Evolutionary conservation across 2,113 vertebrate species (phyloP).

Genomic region (Neoarius graeffei): DNA sequence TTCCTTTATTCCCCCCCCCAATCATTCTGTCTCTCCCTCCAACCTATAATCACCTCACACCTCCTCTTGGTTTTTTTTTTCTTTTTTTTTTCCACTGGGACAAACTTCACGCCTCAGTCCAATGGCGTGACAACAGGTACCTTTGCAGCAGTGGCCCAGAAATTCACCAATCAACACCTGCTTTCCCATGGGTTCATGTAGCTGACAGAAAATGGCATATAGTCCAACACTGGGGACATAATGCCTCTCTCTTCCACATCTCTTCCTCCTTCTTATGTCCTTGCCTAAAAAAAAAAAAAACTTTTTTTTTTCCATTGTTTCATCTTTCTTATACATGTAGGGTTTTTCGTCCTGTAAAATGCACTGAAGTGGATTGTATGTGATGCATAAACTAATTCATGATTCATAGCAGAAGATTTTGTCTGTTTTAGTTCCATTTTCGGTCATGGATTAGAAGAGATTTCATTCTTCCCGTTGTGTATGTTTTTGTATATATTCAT

Average conservation of each 20-base stretch:
- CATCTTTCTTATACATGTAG: slow-evolving; percentile 19
- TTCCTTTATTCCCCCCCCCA: slow-evolving; percentile 44
- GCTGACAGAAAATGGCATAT: slow-evolving; percentile 45
- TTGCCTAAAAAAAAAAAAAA: neutral
- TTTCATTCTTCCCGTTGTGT: neutral
- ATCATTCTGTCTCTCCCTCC: slow-evolving; percentile 56
- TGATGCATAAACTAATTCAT: neutral
- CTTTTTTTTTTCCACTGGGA: slow-evolving; percentile 62
- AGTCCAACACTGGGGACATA: slow-evolving; percentile 42
- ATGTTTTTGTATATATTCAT: neutral
- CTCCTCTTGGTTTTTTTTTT: slow-evolving; percentile 50
- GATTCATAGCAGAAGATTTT: neutral
- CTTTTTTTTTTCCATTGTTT: neutral
- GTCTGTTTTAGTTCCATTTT: neutral
- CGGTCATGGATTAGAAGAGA: neutral
- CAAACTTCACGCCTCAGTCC: slow-evolving; percentile 68
- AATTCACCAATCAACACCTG: slow-evolving; percentile 75
- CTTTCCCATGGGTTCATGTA: slow-evolving; percentile 54
- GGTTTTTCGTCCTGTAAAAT: neutral
- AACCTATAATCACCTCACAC: slow-evolving; percentile 71
- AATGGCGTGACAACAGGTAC: slow-evolving; percentile 70
- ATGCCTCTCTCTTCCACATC: neutral
- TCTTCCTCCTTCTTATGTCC: neutral
- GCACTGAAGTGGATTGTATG: neutral
- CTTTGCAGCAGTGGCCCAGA: slow-evolving; percentile 65